Evolutionary conservation across 2,888 invertebrate species (phyloP), one percentile per base, ranked within the genome.

Genomic region (Nomada fucata): DNA sequence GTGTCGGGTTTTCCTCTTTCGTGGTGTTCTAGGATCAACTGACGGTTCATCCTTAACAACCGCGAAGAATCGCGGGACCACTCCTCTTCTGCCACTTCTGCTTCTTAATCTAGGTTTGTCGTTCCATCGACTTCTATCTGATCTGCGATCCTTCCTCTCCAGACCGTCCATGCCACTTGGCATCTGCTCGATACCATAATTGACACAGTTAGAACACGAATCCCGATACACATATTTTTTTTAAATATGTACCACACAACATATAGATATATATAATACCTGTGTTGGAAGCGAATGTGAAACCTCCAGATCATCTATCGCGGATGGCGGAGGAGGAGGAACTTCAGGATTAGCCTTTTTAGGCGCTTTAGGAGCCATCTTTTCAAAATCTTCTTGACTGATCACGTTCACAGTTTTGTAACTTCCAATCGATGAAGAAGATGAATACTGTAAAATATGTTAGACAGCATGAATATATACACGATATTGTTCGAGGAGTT

Each of bases 1-100:
- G 94, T 98, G 98, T n/a, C 97, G 95, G 2, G 98, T 98, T 95
- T 98, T 98, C 89, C 97, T 96, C 93, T 98, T 98, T 36, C 97
- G 95, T 0, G 96, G 96, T 2, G 96, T 96, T 83, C 95, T 94
- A 15, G 96, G 95, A 94, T 96, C 96, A 9, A 95, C 94, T 1
- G 94, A 92, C 23, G 94, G 94, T 94, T 95, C 88, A 90, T 98
- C 97, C 94, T 98, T 98, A 83, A 97, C 97, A 10, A 99, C 98
- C 0, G 99, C 98, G 94, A 98, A 99, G 95, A 99, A 99, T 73
- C 99, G 95, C 10, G 97, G 96, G 29, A 97, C 97, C 87, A 96
- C 96, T 4, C 96, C 90, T 72, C 92, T 87, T 82, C 92, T 81
- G 7, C 87, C 89, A 47, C 79, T 86, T 36, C 84, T 82, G 11